phyloP scores from a whole-genome alignment of 2,113 vertebrate species.

The Rhinoptilus africanus region DNA sequence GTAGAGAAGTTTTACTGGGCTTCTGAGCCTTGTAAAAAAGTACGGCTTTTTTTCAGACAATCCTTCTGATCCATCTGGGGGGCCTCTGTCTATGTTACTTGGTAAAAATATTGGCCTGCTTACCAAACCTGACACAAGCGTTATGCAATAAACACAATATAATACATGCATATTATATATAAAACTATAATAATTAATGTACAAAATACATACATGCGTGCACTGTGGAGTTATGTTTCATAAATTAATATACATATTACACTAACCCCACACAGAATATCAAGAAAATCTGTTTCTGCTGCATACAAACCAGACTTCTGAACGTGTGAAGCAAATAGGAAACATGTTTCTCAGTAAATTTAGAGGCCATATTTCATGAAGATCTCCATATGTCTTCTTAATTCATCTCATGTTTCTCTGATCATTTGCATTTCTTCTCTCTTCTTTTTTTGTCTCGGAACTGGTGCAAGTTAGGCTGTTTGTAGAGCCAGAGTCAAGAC shows the following conservation, averaged over 20 bases:
- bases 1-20: slow-evolving; percentile 49
- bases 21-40: slow-evolving; percentile 62
- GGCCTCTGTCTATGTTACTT: neutral
- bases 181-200: neutral
- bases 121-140: neutral
- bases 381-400: slow-evolving; percentile 44
- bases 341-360: slow-evolving; percentile 49
- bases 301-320: slow-evolving; percentile 11
- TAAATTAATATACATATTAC: neutral
- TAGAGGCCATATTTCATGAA: neutral
- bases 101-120: slow-evolving; percentile 26
- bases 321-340: slow-evolving; percentile 58
- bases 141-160: neutral
- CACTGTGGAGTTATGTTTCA: neutral
- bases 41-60: neutral
- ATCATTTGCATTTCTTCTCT: neutral
- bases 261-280: neutral
- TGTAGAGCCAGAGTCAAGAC: neutral
- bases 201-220: neutral
- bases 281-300: slow-evolving; percentile 22
- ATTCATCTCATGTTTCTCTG: slow-evolving; percentile 33
- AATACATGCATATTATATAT: neutral
- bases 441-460: neutral
- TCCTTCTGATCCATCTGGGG: slow-evolving; percentile 60
- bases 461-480: neutral